These are phyloP conservation scores for Phlogophora meticulosa DNA, from an alignment of 2,888 invertebrate genomes.

Conservation along the genomic window DNA sequence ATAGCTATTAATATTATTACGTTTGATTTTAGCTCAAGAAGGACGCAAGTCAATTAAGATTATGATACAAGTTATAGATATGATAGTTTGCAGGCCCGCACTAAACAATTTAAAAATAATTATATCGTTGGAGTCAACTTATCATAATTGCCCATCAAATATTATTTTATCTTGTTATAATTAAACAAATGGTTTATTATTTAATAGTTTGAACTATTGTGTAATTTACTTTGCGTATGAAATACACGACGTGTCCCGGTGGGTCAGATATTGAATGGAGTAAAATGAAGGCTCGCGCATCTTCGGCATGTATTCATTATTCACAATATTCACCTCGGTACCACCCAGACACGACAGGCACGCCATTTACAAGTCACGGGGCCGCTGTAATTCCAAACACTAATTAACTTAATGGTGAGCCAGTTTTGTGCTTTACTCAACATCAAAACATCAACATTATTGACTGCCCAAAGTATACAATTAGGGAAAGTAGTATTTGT, in stretches of 20 bases:
- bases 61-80: not conserved
- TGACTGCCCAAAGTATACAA: conserved; percentile 24
- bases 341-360: conserved; percentile 61
- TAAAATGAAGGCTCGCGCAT: conserved; percentile 2
- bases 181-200: conserved; percentile 1
- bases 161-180: not conserved
- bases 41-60: not conserved
- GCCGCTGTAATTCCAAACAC: conserved; percentile 44
- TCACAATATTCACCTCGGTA: conserved; percentile 63
- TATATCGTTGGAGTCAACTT: not conserved
- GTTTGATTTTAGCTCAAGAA: not conserved
- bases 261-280: conserved; percentile 21
- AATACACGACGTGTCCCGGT: not conserved
- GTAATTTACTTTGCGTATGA: not conserved
- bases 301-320: conserved; percentile 26
- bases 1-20: conserved; percentile 1
- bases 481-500: conserved; percentile 25
- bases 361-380: conserved; percentile 59
- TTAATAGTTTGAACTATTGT: not conserved
- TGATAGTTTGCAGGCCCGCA: not conserved
- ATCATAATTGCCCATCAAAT: not conserved
- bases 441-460: conserved; percentile 27
- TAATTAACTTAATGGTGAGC: conserved; percentile 57
- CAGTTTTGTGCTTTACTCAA: conserved; percentile 24
- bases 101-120: not conserved